These are phyloP conservation scores for Sciurus vulgaris DNA, from an alignment of 2,797 vertebrate species.

Conservation along the genomic window DNA sequence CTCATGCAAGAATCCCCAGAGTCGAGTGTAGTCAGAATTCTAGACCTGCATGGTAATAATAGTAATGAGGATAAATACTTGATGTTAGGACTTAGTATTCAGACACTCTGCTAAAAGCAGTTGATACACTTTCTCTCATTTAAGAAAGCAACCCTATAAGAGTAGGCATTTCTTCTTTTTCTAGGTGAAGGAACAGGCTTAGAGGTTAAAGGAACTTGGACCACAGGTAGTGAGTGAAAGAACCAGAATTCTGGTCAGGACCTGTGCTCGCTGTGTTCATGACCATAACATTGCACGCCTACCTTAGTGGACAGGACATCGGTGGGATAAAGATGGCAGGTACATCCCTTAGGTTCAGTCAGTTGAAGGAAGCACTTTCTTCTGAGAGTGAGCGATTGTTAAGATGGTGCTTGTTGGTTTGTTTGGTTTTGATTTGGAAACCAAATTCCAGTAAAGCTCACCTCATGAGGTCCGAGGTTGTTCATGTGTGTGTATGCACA, in stretches of 20 bases:
- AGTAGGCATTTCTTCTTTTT: neutral
- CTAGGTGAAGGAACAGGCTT: neutral
- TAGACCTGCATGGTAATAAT: neutral
- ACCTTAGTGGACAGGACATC: neutral
- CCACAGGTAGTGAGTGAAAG: neutral
- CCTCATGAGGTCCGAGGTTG: neutral
- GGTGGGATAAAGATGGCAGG: neutral
- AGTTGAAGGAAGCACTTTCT: conserved; percentile 8
- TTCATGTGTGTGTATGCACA: neutral
- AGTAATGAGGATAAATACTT: neutral
- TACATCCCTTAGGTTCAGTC: neutral
- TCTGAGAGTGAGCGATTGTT: conserved; percentile 4
- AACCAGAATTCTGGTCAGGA: neutral
- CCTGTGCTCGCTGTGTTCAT: neutral
- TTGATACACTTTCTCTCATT: neutral
- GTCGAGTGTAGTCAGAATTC: neutral
- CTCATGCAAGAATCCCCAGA: neutral
- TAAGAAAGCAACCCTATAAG: neutral
- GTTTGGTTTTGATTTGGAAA: conserved; percentile 25
- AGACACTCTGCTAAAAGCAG: neutral
- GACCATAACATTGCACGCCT: neutral
- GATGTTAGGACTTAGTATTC: neutral
- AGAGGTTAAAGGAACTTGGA: neutral
- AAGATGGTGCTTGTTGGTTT: neutral
- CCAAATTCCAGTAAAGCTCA: neutral